These are phyloP conservation scores for Microtus oregoni DNA, from an alignment of 2,113 vertebrate genomes.

Conservation along the genomic window DNA sequence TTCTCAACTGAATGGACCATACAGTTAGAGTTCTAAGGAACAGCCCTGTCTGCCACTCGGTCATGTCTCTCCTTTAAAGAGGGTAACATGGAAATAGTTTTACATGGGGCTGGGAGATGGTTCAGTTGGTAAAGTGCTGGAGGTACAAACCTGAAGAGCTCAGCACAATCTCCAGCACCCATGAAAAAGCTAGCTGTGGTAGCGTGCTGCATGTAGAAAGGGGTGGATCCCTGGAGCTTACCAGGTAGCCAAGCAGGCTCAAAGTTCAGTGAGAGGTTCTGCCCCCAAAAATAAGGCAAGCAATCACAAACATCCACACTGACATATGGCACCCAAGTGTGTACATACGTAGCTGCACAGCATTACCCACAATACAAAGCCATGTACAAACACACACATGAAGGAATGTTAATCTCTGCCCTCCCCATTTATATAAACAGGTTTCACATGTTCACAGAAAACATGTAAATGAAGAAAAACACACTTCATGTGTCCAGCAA, in stretches of 20 bases:
- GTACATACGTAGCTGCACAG: too few relatives aligned
- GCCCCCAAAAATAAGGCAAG: background rate
- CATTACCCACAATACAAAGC: background rate
- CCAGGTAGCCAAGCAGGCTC: background rate
- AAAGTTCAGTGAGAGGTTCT: background rate
- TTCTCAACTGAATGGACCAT: background rate
- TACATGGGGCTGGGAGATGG: too few relatives aligned
- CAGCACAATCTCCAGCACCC: background rate
- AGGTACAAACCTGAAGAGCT: background rate
- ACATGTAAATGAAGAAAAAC: conserved; percentile 23
- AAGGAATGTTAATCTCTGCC: background rate
- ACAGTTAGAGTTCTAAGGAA: background rate
- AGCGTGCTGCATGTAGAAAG: too few relatives aligned
- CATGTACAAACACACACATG: background rate
- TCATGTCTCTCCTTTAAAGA: background rate
- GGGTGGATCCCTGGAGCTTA: too few relatives aligned
- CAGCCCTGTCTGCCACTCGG: background rate
- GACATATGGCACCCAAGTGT: background rate
- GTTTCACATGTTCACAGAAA: conserved; percentile 20
- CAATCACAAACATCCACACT: background rate
- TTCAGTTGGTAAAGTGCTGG: background rate
- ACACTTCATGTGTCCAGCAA: background rate
- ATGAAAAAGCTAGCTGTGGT: background rate
- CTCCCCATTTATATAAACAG: background rate
- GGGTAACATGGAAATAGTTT: background rate